phyloP scores from a whole-genome alignment of 2,113 vertebrate species.

The Dasyornis broadbenti region DNA sequence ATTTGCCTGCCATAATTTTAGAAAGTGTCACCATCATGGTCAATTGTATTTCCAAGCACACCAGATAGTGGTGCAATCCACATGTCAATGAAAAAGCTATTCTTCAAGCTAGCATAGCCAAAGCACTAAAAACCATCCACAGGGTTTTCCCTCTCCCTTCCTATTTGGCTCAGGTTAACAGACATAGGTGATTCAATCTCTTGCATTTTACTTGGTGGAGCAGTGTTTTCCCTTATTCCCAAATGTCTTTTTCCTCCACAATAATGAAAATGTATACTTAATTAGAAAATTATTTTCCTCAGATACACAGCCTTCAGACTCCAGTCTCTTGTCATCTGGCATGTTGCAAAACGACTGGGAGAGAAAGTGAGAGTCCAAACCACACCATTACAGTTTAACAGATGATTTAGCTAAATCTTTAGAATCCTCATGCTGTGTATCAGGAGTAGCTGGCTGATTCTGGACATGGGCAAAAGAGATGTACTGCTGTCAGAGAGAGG shows the following conservation, averaged over 20 bases:
- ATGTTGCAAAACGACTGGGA: neutral
- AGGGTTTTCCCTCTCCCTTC: neutral
- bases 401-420: neutral
- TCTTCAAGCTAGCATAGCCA: neutral
- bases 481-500: neutral
- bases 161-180: neutral
- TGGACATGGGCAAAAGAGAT: neutral
- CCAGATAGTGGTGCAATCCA: neutral
- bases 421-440: no score
- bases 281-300: neutral
- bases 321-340: neutral
- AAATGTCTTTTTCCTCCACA: neutral
- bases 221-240: neutral
- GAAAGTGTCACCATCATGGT: neutral
- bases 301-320: neutral
- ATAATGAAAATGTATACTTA: neutral
- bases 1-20: neutral
- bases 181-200: neutral
- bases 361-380: neutral
- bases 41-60: neutral
- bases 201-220: neutral
- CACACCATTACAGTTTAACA: neutral
- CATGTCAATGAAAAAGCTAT: neutral
- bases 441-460: neutral
- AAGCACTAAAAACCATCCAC: neutral